Base-by-base conservation (phyloP, 1,140 invertebrate species). In the Plectrocnemia conspersa region DNA sequence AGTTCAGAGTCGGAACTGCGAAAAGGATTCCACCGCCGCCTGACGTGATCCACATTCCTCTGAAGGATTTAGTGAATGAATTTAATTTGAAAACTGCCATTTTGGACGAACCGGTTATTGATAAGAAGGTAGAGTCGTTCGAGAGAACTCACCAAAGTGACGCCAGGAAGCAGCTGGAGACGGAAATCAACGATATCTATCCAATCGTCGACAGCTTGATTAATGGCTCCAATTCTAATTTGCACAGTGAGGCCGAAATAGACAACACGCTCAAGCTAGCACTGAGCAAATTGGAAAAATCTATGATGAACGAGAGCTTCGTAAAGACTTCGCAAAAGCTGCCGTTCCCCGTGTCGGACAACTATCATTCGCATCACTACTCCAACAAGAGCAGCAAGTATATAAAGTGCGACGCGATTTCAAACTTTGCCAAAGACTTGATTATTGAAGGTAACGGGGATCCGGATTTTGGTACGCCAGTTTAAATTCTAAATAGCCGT, bases 381-480 rank as follows among this genome's bases (percentile, higher is more conserved):
- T 29, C 40, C 32, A 11, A 25, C 4, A 29, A 7, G n/a, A 22
- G 15, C 7, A 25, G 18, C 19, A 25, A 48, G 11, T 48, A 29
- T 27, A 15, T 15, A 2, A 57, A 46, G 19, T 33, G 33, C 13
- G 29, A 44, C 2, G 23, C 50, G 1, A 5, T 54, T 2, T 38
- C 48, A 5, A 36, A 32, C 10, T 58, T 54, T 13, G 23, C 49
- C 6, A 54, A 52, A 40, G 50, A 58, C 42, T 23, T 67, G 15
- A 66, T 73, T 49, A 70, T 72, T 22, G 72, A 77, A 57, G 77
- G 77, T 29, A 74, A 76, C 56, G 79, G 78, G 5, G 77, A 80
- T 70, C 78, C 78, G 0, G 78, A 79, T 68, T 80, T 80, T 66
- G 79, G 79, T 36, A 80, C 79, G 10, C 79, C 79, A 18, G 79